Evolutionary conservation across 2,888 invertebrate species (phyloP), one percentile per base, ranked within the genome.

Genomic region (Drosophila incognita): DNA sequence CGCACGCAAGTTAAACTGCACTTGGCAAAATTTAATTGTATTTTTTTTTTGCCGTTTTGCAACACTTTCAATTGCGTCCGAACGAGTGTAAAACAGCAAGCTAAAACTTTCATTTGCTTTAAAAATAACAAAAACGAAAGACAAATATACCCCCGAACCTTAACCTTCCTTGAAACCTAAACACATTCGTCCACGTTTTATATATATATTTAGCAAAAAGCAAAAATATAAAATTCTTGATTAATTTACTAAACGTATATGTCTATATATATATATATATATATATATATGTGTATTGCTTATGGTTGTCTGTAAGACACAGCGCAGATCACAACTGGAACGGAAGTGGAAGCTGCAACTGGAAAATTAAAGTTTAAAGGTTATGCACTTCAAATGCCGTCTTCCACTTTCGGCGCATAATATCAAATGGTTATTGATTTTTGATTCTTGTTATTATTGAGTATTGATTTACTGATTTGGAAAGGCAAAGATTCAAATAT

Each of bases 31-130:
- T 18, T 31, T 42, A 42, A 42, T 48, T 64, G 29, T 21, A 18
- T 53, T 11, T 29, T 35, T 49, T 56, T 51, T 69, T 69, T 66
- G 62, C 53, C 49, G 58, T 40, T 74, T 53, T 57, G 63, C 57
- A 59, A 71, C 76, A 80, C 70, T 66, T 74, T 82, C 40, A 54
- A 87, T 83, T 84, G 73, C 84, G 82, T 83, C 87, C 82, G 74
- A 62, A 38, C 24, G 49, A 61, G 48, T 49, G 54, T 24, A 49
- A 69, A 29, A 15, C 8, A 33, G 52, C 61, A 46, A 69, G 49
- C 68, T 53, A 38, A 3, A 48, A 18, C 51, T 46, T 69, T 79
- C 53, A 53, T 79, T 79, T 70, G 72, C 75, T 62, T 38, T 48
- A 46, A 48, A 35, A 29, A 29, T 24, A 31, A 51, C 0, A 67